A percentile compares a stretch with the other conserved stretches of the same genome.
Conservation (phyloP, 2,113 vertebrate species). For the Corynorhinus townsendii region DNA sequence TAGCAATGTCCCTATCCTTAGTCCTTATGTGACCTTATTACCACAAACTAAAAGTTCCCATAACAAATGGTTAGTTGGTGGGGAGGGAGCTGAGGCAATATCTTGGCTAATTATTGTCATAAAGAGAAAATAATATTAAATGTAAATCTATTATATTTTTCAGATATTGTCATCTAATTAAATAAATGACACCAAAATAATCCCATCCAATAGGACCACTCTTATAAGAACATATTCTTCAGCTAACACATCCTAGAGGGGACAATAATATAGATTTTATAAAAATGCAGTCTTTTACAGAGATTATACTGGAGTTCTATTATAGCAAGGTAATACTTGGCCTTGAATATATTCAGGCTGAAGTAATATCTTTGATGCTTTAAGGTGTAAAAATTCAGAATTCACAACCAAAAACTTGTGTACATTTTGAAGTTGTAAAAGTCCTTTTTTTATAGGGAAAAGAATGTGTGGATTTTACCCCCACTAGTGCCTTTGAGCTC, state of each 20-base stretch:
- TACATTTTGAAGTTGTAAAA: conserved; percentile 22
- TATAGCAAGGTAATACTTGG: neutral
- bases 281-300: conserved; percentile 3
- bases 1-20: neutral
- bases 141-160: neutral
- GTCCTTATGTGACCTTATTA: neutral
- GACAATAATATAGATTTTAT: neutral
- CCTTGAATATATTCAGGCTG: conserved; percentile 10
- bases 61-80: neutral
- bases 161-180: neutral
- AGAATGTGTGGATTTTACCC: neutral
- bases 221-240: neutral
- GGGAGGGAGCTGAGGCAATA: neutral
- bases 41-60: neutral
- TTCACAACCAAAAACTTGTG: neutral
- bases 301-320: neutral
- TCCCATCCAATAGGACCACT: neutral
- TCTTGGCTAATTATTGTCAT: neutral
- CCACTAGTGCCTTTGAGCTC: neutral
- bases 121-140: conserved; percentile 8
- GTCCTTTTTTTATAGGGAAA: neutral
- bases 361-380: conserved; percentile 1
- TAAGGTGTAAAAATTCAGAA: conserved; percentile 41
- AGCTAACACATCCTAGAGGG: neutral
- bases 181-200: conserved; percentile 26